Evolutionary conservation across 2,797 vertebrate species (phyloP).

Genomic region (Sternotherus odoratus): DNA sequence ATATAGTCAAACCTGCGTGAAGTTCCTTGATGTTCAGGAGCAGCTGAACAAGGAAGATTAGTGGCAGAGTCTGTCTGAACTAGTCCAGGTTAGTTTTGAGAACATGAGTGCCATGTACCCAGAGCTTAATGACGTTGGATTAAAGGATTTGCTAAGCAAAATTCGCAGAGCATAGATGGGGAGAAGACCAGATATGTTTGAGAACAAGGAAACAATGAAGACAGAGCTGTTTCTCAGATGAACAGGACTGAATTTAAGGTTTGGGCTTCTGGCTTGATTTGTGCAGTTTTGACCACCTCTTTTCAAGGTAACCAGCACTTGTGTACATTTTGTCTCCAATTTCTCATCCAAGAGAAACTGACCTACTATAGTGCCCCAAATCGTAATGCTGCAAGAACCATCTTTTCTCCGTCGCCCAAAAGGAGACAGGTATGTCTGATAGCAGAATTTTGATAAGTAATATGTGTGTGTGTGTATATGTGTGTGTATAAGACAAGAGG

Average conservation of each 20-base stretch:
- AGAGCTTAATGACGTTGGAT: not conserved
- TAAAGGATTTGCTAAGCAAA: not conserved
- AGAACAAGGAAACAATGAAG: not conserved
- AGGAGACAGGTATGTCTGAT: not conserved
- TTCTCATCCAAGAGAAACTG: not conserved
- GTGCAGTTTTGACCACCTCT: not conserved
- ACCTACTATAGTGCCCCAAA: not conserved
- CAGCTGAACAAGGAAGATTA: fast-evolving
- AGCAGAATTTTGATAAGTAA: not conserved
- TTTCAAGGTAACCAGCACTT: not conserved
- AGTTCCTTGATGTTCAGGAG: not conserved
- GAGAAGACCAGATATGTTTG: fast-evolving
- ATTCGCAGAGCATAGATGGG: fast-evolving
- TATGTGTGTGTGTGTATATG: fast-evolving
- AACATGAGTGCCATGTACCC: not conserved
- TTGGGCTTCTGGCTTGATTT: not conserved
- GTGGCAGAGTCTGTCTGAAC: not conserved
- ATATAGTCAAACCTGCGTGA: fast-evolving
- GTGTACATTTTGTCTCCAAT: not conserved
- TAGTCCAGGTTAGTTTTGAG: not conserved
- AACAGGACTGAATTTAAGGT: not conserved
- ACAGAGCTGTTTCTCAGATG: not conserved
- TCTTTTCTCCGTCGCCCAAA: not conserved
- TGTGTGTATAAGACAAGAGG: fast-evolving
- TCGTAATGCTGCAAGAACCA: not conserved